Conservation (phyloP, 2,797 vertebrate genomes). For the Aviceda cuculoides region DNA sequence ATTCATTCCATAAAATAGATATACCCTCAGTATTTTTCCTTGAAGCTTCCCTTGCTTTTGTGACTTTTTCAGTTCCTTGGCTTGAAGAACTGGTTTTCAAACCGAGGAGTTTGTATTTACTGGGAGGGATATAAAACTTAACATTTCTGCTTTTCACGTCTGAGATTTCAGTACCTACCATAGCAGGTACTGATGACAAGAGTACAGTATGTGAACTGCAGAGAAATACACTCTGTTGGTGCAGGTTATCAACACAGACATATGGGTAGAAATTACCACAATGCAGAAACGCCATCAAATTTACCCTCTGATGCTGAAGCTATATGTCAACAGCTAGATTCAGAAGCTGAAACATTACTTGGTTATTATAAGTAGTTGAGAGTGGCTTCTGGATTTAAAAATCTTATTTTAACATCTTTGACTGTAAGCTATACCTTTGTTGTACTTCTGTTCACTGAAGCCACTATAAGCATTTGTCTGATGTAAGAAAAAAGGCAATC, state of each 20-base stretch:
- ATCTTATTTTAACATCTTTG: neutral
- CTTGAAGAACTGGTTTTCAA: neutral
- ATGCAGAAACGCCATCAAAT: neutral
- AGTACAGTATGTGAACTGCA: neutral
- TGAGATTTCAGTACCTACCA: neutral
- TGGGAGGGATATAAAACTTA: neutral
- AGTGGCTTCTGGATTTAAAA: neutral
- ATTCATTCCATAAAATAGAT: constrained; percentile 4
- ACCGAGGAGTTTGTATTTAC: neutral
- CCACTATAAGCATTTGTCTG: neutral
- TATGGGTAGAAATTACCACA: neutral
- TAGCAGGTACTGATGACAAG: neutral
- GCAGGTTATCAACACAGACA: rapidly evolving
- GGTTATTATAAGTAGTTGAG: neutral
- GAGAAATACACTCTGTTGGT: neutral
- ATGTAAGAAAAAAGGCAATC: neutral
- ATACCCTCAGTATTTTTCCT: neutral
- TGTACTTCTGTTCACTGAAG: neutral
- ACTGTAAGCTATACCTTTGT: neutral
- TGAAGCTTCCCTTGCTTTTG: neutral
- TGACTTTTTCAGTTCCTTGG: neutral
- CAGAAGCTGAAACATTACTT: neutral
- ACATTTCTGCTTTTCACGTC: neutral
- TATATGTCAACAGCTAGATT: neutral
- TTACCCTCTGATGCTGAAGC: neutral